Evolutionary conservation across 2,888 invertebrate genomes (phyloP), one percentile per base, ranked within the genome.

Genomic region (Pseudococcus jackbeardsleyi): DNA sequence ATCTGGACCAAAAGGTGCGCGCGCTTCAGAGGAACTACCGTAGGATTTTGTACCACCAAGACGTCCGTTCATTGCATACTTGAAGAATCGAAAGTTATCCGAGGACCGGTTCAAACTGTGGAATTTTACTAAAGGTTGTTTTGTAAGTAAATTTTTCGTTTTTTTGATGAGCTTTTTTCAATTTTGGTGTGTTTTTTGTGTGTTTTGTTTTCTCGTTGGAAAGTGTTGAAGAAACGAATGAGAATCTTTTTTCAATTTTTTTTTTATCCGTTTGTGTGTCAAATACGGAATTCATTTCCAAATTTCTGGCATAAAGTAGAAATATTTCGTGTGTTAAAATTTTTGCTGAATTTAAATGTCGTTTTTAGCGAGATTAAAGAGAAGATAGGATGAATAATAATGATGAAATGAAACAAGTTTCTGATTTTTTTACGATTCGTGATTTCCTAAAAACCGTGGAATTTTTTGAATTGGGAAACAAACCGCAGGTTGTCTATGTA

Each of bases 51-150:
- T 46, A 46, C 46, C 42, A 6, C 11, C 42, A 19, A 19, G 48
- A 15, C n/a, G 33, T 59, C n/a, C 42, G 33, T 54, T 64, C 64
- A 33, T 85, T 54, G 6, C 39, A 22, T 19, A 68, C 39, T 86
- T 86, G 48, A 72, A 64, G 64, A 68, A 68, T 86, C 64, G 88
- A 77, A 50, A 59, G 86, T 86, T 59, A 86, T 22, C 22, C 50
- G 33, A 19, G 48, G 88, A 88, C 88, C 88, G 88, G 85, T 88
- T 72, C 92, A 92, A 92, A 91, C 92, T 92, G 92, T 92, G 92
- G 92, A 92, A 91, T 91, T 91, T 91, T 91, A 92, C 92, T 90
- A 92, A 91, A 91, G 92, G 92, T 91, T 92, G 92, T 91, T 92
- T 92, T 91, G 92, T 92, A 89, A 92, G 92, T 92, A 89, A 6